Base-by-base conservation (phyloP, 2,113 vertebrate genomes). In the Lathamus discolor region DNA sequence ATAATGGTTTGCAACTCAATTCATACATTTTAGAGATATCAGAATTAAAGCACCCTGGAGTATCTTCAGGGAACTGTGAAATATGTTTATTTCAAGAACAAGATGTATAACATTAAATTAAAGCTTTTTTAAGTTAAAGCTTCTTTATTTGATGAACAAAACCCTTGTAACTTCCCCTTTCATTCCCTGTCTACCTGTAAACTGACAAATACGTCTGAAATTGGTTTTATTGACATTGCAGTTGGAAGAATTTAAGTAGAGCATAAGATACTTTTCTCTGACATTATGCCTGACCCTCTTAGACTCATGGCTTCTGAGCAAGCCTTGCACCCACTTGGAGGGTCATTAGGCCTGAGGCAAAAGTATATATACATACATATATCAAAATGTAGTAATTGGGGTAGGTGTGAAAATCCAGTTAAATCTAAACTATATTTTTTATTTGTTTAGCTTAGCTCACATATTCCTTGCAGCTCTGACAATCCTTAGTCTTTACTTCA, bases 241-340 rank as follows among this genome's bases (percentile, higher is more conserved):
- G 8, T 37, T 85, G 57, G 28, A 76, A 76, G 18, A 64, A 89
- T 76, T 70, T 19, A 80, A 52, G 22, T 15, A 74, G 27, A 52
- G 20, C 11, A 59, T 43, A 79, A 61, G 27, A 68, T 37, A 35
- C 2, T 17, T 75, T 89, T 83, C 48, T 28, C 17, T 78, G 68
- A 46, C 7, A 9, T 5, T 57, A 1, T 17, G 13, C 7, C 22
- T 63, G 43, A 46, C 24, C 76, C 6, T 59, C 7, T 49, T 24
- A 51, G 33, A 51, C 7, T 39, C 6, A 3, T 6, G 10, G 20
- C 11, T 59, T 52, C 41, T 52, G 8, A 86, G 22, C 10, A 73
- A 84, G 12, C 14, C 14, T 64, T 72, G 9, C 6, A 61, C 9
- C 24, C 6, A 3, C 10, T 13, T 17, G 0, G 4, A 48, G 5